phyloP scores from a whole-genome alignment of 2,113 vertebrate species.

The Chaenogobius annularis region DNA sequence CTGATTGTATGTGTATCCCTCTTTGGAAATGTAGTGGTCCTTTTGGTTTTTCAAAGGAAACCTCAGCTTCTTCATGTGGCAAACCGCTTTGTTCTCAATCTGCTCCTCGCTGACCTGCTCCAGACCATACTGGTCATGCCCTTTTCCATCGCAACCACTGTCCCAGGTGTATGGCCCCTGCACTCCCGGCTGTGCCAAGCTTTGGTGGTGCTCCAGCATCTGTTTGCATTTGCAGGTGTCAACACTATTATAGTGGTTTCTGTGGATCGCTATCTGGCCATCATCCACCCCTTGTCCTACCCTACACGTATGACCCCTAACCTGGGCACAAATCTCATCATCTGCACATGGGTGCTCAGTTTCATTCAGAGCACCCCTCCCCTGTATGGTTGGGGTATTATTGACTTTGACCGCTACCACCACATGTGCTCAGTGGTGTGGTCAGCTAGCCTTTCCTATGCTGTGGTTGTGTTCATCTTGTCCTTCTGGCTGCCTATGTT shows the following conservation, averaged over 20 bases:
- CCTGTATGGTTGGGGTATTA: slow-evolving; percentile 87
- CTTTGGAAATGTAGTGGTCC: slow-evolving; percentile 84
- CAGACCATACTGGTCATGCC: slow-evolving; percentile 87
- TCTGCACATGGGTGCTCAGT: slow-evolving; percentile 84
- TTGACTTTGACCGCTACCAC: slow-evolving; percentile 80
- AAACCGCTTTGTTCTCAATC: slow-evolving; percentile 89
- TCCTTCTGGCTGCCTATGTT: slow-evolving; percentile 83
- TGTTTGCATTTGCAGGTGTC: slow-evolving; percentile 86
- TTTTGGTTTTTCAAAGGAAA: slow-evolving; percentile 85
- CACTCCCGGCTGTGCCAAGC: slow-evolving; percentile 82
- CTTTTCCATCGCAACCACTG: slow-evolving; percentile 82
- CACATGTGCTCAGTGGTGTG: slow-evolving; percentile 84
- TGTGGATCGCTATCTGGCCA: slow-evolving; percentile 86
- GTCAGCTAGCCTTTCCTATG: slow-evolving; percentile 85
- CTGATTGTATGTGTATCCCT: slow-evolving; percentile 81
- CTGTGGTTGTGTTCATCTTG: slow-evolving; percentile 76
- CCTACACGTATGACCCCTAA: slow-evolving; percentile 85
- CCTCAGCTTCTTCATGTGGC: slow-evolving; percentile 87
- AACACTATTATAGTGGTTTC: slow-evolving; percentile 90
- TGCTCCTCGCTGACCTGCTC: slow-evolving; percentile 85
- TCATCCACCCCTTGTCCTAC: slow-evolving; percentile 89
- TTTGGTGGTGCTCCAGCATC: slow-evolving; percentile 86
- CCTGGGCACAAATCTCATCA: slow-evolving; percentile 82
- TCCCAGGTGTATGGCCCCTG: slow-evolving; percentile 85
- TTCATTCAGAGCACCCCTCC: slow-evolving; percentile 86